A percentile compares a stretch with the other conserved stretches of the same genome.
Conservation (phyloP, 2,888 invertebrate species). For the Drosophila rellima region DNA sequence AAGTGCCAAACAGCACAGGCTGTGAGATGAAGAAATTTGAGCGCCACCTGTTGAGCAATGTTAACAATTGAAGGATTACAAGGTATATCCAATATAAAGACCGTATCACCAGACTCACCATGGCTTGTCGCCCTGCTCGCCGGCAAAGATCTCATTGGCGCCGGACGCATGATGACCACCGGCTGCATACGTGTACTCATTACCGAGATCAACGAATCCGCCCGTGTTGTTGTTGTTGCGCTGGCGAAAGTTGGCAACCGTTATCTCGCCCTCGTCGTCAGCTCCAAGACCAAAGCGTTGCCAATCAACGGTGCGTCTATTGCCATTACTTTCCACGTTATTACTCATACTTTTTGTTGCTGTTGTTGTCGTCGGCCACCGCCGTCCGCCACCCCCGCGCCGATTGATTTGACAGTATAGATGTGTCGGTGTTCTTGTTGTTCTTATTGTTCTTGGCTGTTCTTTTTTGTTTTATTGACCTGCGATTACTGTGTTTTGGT, state of each 20-base stretch:
- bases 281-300: slow-evolving; percentile 82
- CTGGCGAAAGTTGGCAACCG: slow-evolving; percentile 86
- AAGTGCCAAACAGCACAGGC: slow-evolving; percentile 97
- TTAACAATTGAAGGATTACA: neutral
- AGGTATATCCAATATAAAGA: neutral
- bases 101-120: slow-evolving; percentile 80
- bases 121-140: slow-evolving; percentile 91
- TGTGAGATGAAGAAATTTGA: slow-evolving; percentile 98
- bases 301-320: slow-evolving; percentile 83
- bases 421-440: neutral
- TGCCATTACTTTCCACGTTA: slow-evolving; percentile 66
- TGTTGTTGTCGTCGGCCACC: neutral
- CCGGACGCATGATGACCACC: slow-evolving; percentile 94
- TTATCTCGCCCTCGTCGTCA: slow-evolving; percentile 85
- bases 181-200: slow-evolving; percentile 91
- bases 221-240: slow-evolving; percentile 88
- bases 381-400: slow-evolving; percentile 32
- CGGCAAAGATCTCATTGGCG: slow-evolving; percentile 95
- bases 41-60: slow-evolving; percentile 93
- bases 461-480: slow-evolving; percentile 12
- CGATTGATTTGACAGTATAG: slow-evolving; percentile 21
- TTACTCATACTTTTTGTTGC: slow-evolving; percentile 64
- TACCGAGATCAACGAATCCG: slow-evolving; percentile 91
- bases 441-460: slow-evolving; percentile 19
- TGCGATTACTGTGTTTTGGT: slow-evolving; percentile 7